phyloP scores from a whole-genome alignment of 2,797 vertebrate species.

The Centropyge bicolor region DNA sequence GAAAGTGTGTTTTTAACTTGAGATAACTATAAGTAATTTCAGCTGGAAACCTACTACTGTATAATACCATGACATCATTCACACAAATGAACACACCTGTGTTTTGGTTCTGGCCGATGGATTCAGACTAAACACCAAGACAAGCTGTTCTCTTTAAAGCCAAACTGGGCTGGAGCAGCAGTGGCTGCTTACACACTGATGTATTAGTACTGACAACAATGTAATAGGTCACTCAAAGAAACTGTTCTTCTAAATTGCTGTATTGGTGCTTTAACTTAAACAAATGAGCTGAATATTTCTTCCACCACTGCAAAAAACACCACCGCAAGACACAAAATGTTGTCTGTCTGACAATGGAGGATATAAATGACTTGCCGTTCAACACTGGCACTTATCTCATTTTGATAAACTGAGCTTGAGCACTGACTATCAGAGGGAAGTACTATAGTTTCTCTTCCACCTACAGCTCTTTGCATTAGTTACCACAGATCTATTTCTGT shows the following conservation, averaged over 20 bases:
- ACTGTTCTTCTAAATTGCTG: too few relatives aligned
- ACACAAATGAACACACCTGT: slow-evolving; percentile 17
- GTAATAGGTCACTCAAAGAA: too few relatives aligned
- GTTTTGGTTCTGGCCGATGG: slow-evolving; percentile 45
- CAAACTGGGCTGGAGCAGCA: slow-evolving; percentile 42
- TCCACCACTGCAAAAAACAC: background rate
- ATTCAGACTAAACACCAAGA: slow-evolving; percentile 68
- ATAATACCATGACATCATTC: background rate
- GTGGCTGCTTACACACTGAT: too few relatives aligned
- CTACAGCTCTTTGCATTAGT: background rate
- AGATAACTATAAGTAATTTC: background rate
- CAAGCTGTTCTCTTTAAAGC: slow-evolving; percentile 27
- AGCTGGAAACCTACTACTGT: background rate
- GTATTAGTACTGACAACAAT: too few relatives aligned
- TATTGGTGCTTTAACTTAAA: too few relatives aligned
- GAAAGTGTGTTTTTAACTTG: background rate
- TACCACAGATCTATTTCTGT: background rate
- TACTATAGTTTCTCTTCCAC: background rate
- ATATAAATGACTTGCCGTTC: background rate
- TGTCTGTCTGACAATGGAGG: background rate
- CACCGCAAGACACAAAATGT: background rate
- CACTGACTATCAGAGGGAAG: background rate
- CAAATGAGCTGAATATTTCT: too few relatives aligned
- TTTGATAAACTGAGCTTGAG: background rate
- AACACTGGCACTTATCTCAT: background rate